Conservation (phyloP, 2,888 invertebrate genomes). For the Rugalucina vietnamica region DNA sequence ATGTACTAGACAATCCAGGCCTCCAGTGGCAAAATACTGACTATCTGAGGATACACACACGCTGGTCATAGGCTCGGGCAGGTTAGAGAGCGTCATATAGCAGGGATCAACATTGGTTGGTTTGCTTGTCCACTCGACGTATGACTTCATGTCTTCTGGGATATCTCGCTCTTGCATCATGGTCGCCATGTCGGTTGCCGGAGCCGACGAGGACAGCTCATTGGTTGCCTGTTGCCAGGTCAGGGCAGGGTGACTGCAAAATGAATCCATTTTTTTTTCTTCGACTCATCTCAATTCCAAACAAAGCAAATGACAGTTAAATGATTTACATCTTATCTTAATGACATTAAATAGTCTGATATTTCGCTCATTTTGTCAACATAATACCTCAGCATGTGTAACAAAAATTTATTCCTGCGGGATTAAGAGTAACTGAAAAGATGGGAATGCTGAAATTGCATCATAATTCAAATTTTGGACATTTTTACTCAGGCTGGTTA, state of each 20-base stretch:
- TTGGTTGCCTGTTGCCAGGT: constrained; percentile 82
- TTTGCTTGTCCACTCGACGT: constrained; percentile 77
- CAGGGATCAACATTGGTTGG: constrained; percentile 73
- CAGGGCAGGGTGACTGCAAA: constrained; percentile 78
- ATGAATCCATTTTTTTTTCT: no score
- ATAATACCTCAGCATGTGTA: no score
- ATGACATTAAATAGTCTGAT: no score
- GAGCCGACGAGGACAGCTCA: constrained; percentile 67
- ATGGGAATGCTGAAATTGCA: no score
- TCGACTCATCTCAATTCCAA: no score
- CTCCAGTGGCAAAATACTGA: constrained; percentile 78
- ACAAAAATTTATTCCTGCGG: no score
- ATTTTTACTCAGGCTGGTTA: no score
- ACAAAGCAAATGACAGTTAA: no score
- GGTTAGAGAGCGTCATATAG: constrained; percentile 75
- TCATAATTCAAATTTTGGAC: no score
- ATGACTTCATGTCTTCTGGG: constrained; percentile 25
- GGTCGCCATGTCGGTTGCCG: constrained; percentile 62
- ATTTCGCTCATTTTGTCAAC: no score
- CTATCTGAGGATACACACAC: constrained; percentile 78
- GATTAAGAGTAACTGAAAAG: no score
- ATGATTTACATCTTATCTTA: no score
- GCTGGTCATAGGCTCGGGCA: constrained; percentile 78
- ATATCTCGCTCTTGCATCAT: constrained; percentile 19
- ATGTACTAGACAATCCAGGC: constrained; percentile 78